Conservation (phyloP, 2,113 vertebrate species). For the Melierax canorus region DNA sequence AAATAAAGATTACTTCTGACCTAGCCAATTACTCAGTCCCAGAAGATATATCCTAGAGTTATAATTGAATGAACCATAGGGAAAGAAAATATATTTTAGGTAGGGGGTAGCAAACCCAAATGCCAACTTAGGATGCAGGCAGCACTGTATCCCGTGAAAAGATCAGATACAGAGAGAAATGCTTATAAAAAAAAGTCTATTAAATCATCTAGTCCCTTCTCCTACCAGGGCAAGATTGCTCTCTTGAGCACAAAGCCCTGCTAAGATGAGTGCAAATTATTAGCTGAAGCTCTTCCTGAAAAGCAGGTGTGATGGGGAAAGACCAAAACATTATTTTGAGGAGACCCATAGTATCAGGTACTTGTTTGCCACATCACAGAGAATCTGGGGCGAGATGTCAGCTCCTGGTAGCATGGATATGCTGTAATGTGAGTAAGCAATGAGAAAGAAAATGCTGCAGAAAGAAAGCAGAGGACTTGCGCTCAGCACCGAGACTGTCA, state of each 20-base stretch:
- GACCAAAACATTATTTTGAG: not conserved
- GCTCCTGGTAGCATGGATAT: not conserved
- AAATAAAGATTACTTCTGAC: conserved; percentile 70
- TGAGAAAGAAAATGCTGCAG: not conserved
- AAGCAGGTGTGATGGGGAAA: not conserved
- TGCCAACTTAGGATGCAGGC: conserved; percentile 16
- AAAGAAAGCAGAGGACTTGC: not conserved
- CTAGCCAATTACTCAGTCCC: conserved; percentile 67
- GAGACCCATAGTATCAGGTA: not conserved
- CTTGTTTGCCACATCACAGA: not conserved
- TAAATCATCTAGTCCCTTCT: conserved; percentile 7
- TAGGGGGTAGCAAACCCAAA: conserved; percentile 40
- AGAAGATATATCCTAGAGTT: conserved; percentile 58
- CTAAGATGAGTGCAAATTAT: conserved; percentile 5
- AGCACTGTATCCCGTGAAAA: not conserved
- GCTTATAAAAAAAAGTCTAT: not conserved
- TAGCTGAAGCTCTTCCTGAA: not conserved
- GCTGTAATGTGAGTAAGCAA: not conserved
- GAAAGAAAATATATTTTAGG: conserved; percentile 41
- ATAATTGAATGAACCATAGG: conserved; percentile 52
- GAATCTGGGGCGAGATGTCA: not conserved
- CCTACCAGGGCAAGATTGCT: not conserved
- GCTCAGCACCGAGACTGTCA: not conserved
- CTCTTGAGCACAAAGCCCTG: not conserved
- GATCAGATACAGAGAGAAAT: not conserved